Evolutionary conservation across 2,797 vertebrate species (phyloP), one percentile per base, ranked within the genome.

Genomic region (Buphagus erythrorhynchus): DNA sequence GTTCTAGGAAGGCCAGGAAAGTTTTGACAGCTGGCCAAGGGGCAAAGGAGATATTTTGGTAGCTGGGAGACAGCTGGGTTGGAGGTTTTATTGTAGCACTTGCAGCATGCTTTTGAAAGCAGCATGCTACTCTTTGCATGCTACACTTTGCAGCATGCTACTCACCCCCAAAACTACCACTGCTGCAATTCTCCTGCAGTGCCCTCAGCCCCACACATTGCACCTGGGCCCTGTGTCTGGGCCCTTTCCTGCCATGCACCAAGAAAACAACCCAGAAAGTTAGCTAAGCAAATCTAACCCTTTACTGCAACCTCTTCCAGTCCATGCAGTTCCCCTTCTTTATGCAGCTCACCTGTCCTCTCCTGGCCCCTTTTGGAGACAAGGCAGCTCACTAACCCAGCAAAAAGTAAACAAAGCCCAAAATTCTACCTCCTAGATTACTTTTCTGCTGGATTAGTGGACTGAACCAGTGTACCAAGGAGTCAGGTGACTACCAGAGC

Each of bases 1-100:
- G 49, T 68, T 88, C 58, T 62, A 75, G 62, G 54, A 91, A 88
- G 25, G 18, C 75, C 33, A 51, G 61, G 66, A 22, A 93, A 88
- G 82, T 93, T 96, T 95, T 93, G 75, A 93, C 91, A 95, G 95
- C 91, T 85, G 89, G 91, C 55, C 78, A 85, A 92, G 92, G 78
- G 81, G 74, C 80, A 95, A 92, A 92, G 61, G 84, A 92, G 83
- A 59, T 77, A 75, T 94, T 95, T 87, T 95, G 77, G 89, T 92
- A 96, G 92, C 90, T 83, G 88, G 81, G 61, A 68, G 65, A 63
- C 81, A 94, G 86, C 75, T 85, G 77, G 26, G 22, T 72, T 73
- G 75, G n/a, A 81, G 65, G 78, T 54, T 94, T 93, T 86, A 46
- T 86, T 43, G 52, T 46, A 79, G 59, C 63, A 73, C 33, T 89